Evolutionary conservation across 1,140 invertebrate species (phyloP).

Genomic region (Parapsyche elsis): DNA sequence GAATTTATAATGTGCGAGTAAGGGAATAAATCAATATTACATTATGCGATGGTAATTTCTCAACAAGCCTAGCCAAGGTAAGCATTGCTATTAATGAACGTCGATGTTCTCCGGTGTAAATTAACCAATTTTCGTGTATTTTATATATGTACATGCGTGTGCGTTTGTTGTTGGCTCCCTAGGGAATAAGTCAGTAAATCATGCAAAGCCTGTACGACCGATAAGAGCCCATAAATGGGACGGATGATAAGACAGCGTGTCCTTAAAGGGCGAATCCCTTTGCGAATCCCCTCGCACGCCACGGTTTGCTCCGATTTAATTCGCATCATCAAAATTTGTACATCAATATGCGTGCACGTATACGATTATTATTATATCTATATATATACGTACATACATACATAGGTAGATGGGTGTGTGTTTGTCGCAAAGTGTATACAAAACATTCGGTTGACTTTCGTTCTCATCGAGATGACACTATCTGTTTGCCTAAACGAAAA

Average conservation of each 20-base stretch:
- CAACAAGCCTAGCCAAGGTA: not conserved
- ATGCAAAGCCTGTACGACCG: slow-evolving; percentile 18
- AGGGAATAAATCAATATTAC: not conserved
- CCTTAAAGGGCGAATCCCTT: slow-evolving; percentile 17
- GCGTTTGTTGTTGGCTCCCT: not conserved
- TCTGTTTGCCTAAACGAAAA: too few species aligned
- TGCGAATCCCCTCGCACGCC: not conserved
- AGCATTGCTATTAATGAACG: not conserved
- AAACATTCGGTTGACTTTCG: too few species aligned
- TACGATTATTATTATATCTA: not conserved
- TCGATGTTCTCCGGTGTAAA: slow-evolving; percentile 10
- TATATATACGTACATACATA: not conserved
- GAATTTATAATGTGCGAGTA: too few species aligned
- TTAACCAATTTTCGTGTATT: slow-evolving; percentile 26
- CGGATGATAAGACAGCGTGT: slow-evolving; percentile 22
- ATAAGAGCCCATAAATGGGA: slow-evolving; percentile 31
- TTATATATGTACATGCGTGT: not conserved
- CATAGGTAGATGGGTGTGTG: not conserved
- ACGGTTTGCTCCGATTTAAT: not conserved
- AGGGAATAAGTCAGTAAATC: slow-evolving; percentile 4
- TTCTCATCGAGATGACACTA: too few species aligned
- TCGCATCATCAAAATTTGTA: slow-evolving; percentile 7
- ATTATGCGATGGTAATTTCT: not conserved
- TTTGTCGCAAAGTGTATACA: not conserved
- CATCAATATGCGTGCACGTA: not conserved